Evolutionary conservation across 1,140 invertebrate genomes (phyloP), one percentile per base, ranked within the genome.

Genomic region (Drosophila baimaii): DNA sequence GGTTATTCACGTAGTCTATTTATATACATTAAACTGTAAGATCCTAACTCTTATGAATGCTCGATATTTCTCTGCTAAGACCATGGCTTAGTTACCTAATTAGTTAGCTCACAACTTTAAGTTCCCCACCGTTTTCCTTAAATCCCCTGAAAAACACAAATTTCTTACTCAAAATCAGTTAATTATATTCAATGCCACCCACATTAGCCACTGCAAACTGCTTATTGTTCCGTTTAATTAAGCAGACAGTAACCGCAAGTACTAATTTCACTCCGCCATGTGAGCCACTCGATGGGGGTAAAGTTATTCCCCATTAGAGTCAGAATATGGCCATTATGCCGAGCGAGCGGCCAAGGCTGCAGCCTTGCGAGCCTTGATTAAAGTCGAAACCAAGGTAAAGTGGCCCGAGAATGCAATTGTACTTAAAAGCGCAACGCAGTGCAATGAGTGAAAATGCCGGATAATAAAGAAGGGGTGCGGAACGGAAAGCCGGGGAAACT

Each of bases 291-390:
- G 62, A 19, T 19, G 46, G 25, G 27, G 61, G 29, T n/a, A 29
- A 19, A 49, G 29, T 23, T 49, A 65, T 62, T 77, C 52, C 37
- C 62, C 59, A 76, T 54, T 46, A 59, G 47, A 81, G 19, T 33
- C 56, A 39, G 19, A 47, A 49, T 66, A 49, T 66, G 15, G 23
- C n/a, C 31, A 54, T 68, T 44, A 43, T 17, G 25, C 41, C 31
- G 19, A 58, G 64, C 31, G 19, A 58, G 64, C 39, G 35, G 56
- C 56, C 76, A 57, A 74, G 62, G 51, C 43, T 33, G 75, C 44
- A 65, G 64, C 71, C 77, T 76, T 77, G 61, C 12, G 43, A 25
- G 51, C 82, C 80, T 88, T 88, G 83, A 86, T 86, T 88, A 66
- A 86, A 86, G 76, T 66, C 59, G 52, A 73, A 78, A 52, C 33